phyloP scores from a whole-genome alignment of 2,888 invertebrate genomes.

The Lithophane leautieri region DNA sequence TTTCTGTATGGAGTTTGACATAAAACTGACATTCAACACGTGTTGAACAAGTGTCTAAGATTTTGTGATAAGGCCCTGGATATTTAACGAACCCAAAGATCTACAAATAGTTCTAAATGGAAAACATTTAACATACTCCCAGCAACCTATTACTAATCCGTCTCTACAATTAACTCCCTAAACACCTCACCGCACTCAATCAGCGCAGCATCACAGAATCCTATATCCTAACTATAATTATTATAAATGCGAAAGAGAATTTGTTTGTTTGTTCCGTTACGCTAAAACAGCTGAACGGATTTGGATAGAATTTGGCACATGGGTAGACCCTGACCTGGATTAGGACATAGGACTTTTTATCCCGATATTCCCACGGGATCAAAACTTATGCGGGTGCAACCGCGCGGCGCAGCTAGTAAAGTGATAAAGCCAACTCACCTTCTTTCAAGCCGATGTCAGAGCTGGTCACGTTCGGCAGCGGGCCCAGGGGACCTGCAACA shows the following conservation, averaged over 20 bases:
- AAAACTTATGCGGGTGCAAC: no score
- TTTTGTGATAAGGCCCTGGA: no score
- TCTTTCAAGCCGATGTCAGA: constrained; percentile 80
- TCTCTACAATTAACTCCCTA: neutral
- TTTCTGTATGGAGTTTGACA: no score
- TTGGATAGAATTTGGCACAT: no score
- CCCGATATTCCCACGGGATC: no score
- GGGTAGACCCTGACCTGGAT: no score
- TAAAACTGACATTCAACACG: no score
- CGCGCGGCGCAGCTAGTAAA: neutral
- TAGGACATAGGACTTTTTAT: no score
- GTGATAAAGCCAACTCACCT: constrained; percentile 72
- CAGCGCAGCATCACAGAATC: neutral
- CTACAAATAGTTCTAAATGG: neutral
- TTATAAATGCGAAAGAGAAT: no score
- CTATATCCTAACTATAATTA: no score
- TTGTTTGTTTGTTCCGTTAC: no score
- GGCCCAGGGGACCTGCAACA: constrained; percentile 84
- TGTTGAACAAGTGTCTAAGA: neutral
- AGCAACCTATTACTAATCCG: neutral
- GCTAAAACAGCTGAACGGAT: no score
- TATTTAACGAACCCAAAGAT: neutral
- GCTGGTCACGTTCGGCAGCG: constrained; percentile 83
- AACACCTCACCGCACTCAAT: neutral
- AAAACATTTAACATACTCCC: neutral